Conservation (phyloP, 2,888 invertebrate genomes). For the Dyspetes luteomarginatus region DNA sequence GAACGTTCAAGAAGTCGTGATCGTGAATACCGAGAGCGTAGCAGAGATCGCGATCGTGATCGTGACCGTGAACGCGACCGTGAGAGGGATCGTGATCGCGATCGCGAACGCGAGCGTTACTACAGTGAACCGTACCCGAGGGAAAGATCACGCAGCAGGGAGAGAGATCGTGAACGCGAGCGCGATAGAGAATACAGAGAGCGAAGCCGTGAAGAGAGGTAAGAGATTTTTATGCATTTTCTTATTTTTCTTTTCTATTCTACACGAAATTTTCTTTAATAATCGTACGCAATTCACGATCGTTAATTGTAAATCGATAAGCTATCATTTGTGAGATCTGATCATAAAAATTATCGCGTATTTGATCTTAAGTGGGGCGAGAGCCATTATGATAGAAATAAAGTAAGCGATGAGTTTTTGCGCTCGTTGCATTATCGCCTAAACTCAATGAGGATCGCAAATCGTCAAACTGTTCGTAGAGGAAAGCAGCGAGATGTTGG, state of each 20-base stretch:
- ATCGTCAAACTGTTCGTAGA: no score
- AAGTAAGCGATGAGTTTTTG: conserved; percentile 38
- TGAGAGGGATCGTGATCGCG: conserved; percentile 83
- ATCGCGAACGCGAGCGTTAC: conserved; percentile 85
- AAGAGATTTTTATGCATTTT: conserved; percentile 73
- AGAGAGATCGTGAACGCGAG: conserved; percentile 86
- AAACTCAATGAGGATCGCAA: no score
- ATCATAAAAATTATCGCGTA: neutral
- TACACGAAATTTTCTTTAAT: conserved; percentile 41
- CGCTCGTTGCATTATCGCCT: conserved; percentile 27
- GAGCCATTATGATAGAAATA: neutral
- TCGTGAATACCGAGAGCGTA: conserved; percentile 86
- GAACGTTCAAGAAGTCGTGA: conserved; percentile 90
- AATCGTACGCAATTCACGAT: neutral
- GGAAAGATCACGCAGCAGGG: conserved; percentile 93
- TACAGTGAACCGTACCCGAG: conserved; percentile 85
- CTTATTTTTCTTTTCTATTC: neutral
- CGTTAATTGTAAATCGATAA: neutral
- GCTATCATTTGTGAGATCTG: neutral
- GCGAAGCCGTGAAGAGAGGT: conserved; percentile 91
- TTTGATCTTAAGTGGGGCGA: neutral
- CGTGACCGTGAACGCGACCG: conserved; percentile 86
- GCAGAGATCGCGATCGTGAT: conserved; percentile 84
- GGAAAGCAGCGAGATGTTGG: no score
- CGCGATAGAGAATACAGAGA: conserved; percentile 89